These are phyloP conservation scores for Caenorhabditis auriculariae DNA, from an alignment of 2,888 invertebrate genomes.

Conservation along the genomic window DNA sequence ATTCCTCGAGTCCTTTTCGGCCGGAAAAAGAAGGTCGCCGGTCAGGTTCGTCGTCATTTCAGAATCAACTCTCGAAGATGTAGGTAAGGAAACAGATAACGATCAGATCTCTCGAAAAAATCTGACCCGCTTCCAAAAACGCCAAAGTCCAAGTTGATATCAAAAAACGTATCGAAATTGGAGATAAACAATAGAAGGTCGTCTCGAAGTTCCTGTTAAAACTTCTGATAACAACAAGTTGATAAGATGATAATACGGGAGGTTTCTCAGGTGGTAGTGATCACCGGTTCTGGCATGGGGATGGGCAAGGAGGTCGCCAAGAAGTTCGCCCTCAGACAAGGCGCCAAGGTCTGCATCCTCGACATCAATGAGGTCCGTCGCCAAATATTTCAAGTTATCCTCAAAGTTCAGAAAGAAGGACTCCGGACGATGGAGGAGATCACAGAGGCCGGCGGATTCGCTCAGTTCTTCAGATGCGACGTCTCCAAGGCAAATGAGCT, in stretches of 20 bases:
- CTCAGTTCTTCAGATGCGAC: constrained; percentile 27
- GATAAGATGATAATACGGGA: neutral
- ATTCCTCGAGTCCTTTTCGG: constrained; percentile 20
- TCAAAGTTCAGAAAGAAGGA: constrained; percentile 25
- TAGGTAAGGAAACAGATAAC: neutral
- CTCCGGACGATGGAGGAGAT: constrained; percentile 22
- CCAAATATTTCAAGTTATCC: too few species aligned
- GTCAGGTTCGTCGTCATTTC: constrained; percentile 13
- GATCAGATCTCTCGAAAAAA: neutral
- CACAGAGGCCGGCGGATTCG: constrained; percentile 18
- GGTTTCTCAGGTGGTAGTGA: constrained; percentile 24
- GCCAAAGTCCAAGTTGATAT: too few species aligned
- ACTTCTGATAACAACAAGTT: neutral
- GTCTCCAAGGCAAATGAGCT: constrained; percentile 15
- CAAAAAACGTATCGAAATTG: too few species aligned
- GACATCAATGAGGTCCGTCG: constrained; percentile 33
- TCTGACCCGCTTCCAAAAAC: too few species aligned
- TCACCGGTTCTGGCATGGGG: constrained; percentile 36
- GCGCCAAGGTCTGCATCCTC: constrained; percentile 26
- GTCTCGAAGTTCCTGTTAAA: neutral
- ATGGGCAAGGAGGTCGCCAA: constrained; percentile 27
- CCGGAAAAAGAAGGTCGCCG: constrained; percentile 19
- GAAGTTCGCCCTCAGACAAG: constrained; percentile 10
- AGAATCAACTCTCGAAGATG: too few species aligned
- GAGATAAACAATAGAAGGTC: too few species aligned